Conservation (phyloP, 2,888 invertebrate species). For the Blastobasis adustella region DNA sequence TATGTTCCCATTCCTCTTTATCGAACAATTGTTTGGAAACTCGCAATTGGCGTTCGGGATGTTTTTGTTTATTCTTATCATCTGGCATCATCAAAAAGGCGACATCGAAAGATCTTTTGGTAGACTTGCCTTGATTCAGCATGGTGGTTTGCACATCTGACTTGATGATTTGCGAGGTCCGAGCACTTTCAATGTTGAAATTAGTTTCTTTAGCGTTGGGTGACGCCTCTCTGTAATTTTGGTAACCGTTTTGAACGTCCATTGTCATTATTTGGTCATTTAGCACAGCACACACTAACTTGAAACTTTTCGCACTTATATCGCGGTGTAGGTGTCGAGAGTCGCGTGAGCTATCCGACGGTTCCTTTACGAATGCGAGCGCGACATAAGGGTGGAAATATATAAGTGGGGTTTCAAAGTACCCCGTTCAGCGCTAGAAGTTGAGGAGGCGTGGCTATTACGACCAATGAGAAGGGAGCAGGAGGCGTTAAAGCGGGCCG, state of each 20-base stretch:
- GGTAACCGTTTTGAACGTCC: conserved; percentile 77
- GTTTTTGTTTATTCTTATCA: conserved; percentile 82
- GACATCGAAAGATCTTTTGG: conserved; percentile 91
- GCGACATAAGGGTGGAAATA: conserved; percentile 71
- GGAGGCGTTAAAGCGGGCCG: conserved; percentile 53
- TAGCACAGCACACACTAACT: conserved; percentile 46
- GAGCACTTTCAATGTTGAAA: conserved; percentile 64
- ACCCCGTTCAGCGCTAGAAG: conserved; percentile 61
- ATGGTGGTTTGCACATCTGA: conserved; percentile 53
- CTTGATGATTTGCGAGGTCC: conserved; percentile 58
- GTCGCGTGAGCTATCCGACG: conserved; percentile 63
- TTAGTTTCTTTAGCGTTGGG: conserved; percentile 65
- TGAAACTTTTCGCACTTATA: conserved; percentile 67
- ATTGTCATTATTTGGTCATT: conserved; percentile 78
- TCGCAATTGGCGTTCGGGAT: conserved; percentile 70
- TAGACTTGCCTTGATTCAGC: conserved; percentile 51
- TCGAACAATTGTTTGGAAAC: conserved; percentile 67
- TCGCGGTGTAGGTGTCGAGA: conserved; percentile 42
- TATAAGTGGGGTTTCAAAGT: conserved; percentile 69
- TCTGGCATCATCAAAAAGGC: conserved; percentile 93
- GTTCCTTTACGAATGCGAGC: conserved; percentile 61
- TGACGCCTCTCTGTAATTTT: conserved; percentile 64
- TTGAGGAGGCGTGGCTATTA: conserved; percentile 50
- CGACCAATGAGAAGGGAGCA: conserved; percentile 48
- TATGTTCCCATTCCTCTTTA: conserved; percentile 64